Evolutionary conservation across 2,888 invertebrate species (phyloP), one percentile per base, ranked within the genome.

Genomic region (Megalurothrips usitatus): DNA sequence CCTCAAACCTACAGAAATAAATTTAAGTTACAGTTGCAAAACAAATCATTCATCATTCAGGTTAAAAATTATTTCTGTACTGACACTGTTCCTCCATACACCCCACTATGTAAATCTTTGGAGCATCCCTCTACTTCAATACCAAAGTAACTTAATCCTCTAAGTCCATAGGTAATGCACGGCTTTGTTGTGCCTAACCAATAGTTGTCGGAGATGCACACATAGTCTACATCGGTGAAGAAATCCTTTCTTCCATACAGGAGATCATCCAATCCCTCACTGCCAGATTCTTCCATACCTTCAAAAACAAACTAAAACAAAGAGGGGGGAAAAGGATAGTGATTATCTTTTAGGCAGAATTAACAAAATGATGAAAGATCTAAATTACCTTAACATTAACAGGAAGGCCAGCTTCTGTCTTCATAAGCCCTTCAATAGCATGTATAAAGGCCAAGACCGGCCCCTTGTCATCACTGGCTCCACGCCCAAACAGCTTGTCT

Each of bases 201-300:
- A 87, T 99, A 99, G 88, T 98, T 99, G 87, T 99, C 99, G 34
- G 98, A 98, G 86, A 99, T 98, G 87, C 98, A 98, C 23, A 98
- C 96, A 88, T 92, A 98, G 87, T 99, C 98, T 0, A 96, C 93
- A 86, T 91, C 91, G 81, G 92, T 90, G 58, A 98, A 90, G 87
- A 97, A 98, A 84, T 94, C 92, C 86, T 94, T 94, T 84, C 91
- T 89, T 0, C 90, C 87, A 84, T 89, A 88, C 0, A 99, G 89
- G 14, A 98, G 88, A 0, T 94, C 94, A 87, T 98, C 97, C 43
- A 99, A 89, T n/a, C 99, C 99, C 86, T 95, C 94, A 82, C 98
- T 98, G 10, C 98, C 98, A 82, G 94, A 94, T 87, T 99, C 99
- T 88, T 99, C 99, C 99, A 99, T 99, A 81, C 97, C 97, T 89